Base-by-base conservation (phyloP, 2,113 vertebrate species). In the Sigmodon hispidus region DNA sequence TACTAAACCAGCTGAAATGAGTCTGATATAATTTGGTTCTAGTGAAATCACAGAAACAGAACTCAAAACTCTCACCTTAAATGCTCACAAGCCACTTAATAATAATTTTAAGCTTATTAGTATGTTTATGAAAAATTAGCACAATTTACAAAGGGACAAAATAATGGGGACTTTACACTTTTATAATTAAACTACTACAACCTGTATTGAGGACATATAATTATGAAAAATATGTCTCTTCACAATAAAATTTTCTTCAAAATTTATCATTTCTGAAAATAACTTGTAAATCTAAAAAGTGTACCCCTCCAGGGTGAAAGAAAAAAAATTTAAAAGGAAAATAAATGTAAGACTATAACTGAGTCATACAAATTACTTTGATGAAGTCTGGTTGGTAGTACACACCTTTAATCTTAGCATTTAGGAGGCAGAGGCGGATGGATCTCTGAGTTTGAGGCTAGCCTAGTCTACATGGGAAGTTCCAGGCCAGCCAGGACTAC, bases 91-190 rank as follows among this genome's bases (percentile, higher is more conserved):
- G 83, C 43, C 59, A 94, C 72, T 92, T 79, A 72, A 65, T 94
- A 92, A 89, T 79, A 93, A 72, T 94, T 93, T 76, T 73, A 90
- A 55, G n/a, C n/a, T n/a, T n/a, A n/a, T n/a, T n/a, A n/a, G 19
- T 70, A 95, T 63, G 84, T 80, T 89, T n/a, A 90, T n/a, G 80
- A 95, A 70, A 92, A 96, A 94, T 83, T 75, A 87, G 40, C 50
- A 94, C 59, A 95, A 95, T 86, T 72, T 90, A 80, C 40, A 92
- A n/a, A 43, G 48, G 89, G 17, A 90, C 16, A 34, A 94, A 91
- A 83, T 89, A 91, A 93, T 57, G 12, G 34, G 12, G 61, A 89
- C 8, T 55, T 21, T 31, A 89, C 7, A 93, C 12, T 84, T 86
- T 94, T 79, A 63, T 69, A 80, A 80, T 40, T 67, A 63, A 92